These are phyloP conservation scores for Onychostruthus taczanowskii DNA, from an alignment of 2,113 vertebrate species.

Conservation along the genomic window DNA sequence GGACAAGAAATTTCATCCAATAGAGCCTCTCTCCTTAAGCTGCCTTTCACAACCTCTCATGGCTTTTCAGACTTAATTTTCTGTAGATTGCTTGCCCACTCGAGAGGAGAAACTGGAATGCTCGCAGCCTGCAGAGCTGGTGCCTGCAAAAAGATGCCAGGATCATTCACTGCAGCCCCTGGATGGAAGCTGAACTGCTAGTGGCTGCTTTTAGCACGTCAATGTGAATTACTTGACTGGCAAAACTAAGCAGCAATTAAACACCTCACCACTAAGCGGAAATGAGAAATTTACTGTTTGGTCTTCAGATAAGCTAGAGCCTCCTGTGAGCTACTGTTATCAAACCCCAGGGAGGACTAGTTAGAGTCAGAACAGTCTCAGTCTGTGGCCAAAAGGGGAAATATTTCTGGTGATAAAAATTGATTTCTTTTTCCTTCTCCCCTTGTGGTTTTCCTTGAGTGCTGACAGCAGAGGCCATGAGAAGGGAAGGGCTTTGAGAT, in stretches of 20 bases:
- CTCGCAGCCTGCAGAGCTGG: constrained; percentile 58
- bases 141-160: constrained; percentile 73
- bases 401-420: constrained; percentile 36
- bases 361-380: constrained; percentile 23
- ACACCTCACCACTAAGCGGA: constrained; percentile 74
- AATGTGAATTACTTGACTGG: constrained; percentile 80
- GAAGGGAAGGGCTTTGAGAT: background rate
- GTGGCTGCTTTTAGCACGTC: constrained; percentile 77
- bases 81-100: constrained; percentile 83
- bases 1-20: background rate
- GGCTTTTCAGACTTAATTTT: constrained; percentile 84
- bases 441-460: background rate
- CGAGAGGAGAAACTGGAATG: constrained; percentile 80
- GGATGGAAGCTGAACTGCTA: constrained; percentile 69
- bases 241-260: constrained; percentile 81
- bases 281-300: constrained; percentile 80
- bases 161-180: constrained; percentile 68
- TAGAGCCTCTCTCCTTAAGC: background rate
- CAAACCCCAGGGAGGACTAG: constrained; percentile 35
- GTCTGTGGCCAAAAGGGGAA: background rate
- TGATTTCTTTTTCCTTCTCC: constrained; percentile 31
- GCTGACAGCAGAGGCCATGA: background rate
- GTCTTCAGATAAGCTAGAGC: constrained; percentile 70
- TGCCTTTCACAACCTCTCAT: background rate
- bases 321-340: constrained; percentile 54